These are phyloP conservation scores for Zygaena filipendulae DNA, from an alignment of 2,888 invertebrate species.

Conservation along the genomic window DNA sequence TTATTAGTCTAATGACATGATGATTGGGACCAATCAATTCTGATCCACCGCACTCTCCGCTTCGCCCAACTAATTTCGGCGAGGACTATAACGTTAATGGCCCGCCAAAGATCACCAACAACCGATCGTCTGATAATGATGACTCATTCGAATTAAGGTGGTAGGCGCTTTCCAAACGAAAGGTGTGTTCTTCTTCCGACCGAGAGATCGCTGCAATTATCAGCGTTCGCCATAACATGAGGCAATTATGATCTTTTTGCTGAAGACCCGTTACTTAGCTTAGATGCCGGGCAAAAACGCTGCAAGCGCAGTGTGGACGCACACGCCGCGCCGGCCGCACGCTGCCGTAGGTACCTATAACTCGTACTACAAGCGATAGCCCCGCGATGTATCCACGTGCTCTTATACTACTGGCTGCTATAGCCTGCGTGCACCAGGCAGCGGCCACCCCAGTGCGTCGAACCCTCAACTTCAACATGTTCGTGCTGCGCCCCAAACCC, in stretches of 20 bases:
- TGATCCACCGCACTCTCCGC: too few species aligned
- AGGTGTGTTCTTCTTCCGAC: too few species aligned
- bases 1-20: too few species aligned
- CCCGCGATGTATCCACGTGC: constrained; percentile 32
- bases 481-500: constrained; percentile 42
- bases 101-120: too few species aligned
- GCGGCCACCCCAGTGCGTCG: constrained; percentile 41
- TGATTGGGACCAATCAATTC: too few species aligned
- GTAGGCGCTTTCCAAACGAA: constrained; percentile 64
- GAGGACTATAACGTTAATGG: too few species aligned
- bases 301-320: constrained; percentile 41
- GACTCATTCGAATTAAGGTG: constrained; percentile 52
- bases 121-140: constrained; percentile 32
- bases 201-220: constrained; percentile 56
- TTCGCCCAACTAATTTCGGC: too few species aligned
- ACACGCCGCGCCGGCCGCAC: constrained; percentile 38
- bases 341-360: constrained; percentile 22
- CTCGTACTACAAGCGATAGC: too few species aligned
- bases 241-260: constrained; percentile 65
- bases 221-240: constrained; percentile 35
- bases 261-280: constrained; percentile 56
- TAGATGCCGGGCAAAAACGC: constrained; percentile 53
- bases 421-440: constrained; percentile 33
- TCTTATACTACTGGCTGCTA: constrained; percentile 30
- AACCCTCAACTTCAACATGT: constrained; percentile 59